Evolutionary conservation across 2,113 vertebrate species (phyloP), one percentile per base, ranked within the genome.

Genomic region (Pseudopodoces humilis): DNA sequence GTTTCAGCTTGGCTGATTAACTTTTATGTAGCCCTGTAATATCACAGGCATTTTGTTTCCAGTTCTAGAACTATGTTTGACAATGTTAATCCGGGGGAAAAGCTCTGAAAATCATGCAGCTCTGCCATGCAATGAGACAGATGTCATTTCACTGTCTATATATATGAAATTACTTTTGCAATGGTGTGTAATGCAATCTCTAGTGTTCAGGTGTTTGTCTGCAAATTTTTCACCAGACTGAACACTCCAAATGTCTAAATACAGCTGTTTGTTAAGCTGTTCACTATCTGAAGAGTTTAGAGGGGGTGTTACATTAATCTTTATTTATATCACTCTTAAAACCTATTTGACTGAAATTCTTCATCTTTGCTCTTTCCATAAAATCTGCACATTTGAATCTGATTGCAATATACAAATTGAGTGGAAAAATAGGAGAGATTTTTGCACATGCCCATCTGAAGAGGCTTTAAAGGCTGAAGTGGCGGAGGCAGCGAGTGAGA

Each of bases 231-330:
- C 47, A 41, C 46, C 56, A 50, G 30, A 15, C 16, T 22, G 35
- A 85, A 59, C 30, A 35, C 52, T 28, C 20, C 17, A 64, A 75
- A 31, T 50, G 35, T 33, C 62, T 49, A 63, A 68, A 75, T 28
- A 7, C 35, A 79, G 58, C n/a, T 53, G 25, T 20, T 75, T 41
- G 35, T 46, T 58, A 74, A 63, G 14, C 12, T 2, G 0, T 31
- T 90, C 41, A 39, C 20, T 31, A 56, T 52, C 75, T 71, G 49
- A 58, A 83, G 58, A 22, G 31, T 46, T 82, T 25, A 55, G 47
- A 75, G 0, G 1, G 46, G 18, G 5, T 11, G 19, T 28, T 21
- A 28, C 9, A 1, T 12, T 39, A 14, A 2, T 25, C 31, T 79
- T 60, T 79, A 33, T 64, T 84, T 50, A 10, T 35, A 33, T 39